Conservation (phyloP, 2,113 vertebrate genomes). For the Malurus cyaneus region DNA sequence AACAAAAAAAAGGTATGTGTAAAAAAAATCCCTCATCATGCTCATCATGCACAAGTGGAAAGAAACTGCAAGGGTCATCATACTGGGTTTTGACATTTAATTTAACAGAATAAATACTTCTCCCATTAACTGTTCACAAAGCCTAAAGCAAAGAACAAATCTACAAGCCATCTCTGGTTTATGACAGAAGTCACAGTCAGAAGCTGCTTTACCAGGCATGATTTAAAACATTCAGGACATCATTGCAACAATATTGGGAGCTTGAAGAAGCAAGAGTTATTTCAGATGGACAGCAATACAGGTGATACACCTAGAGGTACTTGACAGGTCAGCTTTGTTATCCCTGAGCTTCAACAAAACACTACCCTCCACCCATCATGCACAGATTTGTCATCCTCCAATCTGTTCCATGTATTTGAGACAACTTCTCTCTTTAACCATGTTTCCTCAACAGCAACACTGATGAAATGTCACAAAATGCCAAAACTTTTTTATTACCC, state of each 20-base stretch:
- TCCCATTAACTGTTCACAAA: background rate
- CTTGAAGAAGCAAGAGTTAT: background rate
- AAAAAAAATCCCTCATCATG: background rate
- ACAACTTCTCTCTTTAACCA: background rate
- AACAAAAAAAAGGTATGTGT: background rate
- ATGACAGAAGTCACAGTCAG: background rate
- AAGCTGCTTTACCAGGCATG: background rate
- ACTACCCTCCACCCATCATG: background rate
- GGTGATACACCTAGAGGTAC: background rate
- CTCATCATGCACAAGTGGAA: background rate
- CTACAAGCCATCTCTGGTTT: background rate
- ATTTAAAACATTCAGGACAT: background rate
- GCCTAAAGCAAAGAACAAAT: background rate
- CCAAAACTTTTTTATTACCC: background rate
- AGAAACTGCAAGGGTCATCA: background rate
- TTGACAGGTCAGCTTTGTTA: background rate
- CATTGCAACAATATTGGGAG: background rate
- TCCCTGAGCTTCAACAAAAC: background rate
- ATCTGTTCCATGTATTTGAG: background rate
- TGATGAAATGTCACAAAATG: background rate
- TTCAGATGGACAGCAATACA: background rate
- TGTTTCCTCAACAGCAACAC: background rate
- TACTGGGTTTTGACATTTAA: background rate
- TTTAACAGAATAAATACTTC: background rate
- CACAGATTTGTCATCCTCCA: background rate